Percentiles rank a stretch among this genome's conserved stretches.
Conservation (phyloP, 2,113 vertebrate genomes). For the Bos taurus region DNA sequence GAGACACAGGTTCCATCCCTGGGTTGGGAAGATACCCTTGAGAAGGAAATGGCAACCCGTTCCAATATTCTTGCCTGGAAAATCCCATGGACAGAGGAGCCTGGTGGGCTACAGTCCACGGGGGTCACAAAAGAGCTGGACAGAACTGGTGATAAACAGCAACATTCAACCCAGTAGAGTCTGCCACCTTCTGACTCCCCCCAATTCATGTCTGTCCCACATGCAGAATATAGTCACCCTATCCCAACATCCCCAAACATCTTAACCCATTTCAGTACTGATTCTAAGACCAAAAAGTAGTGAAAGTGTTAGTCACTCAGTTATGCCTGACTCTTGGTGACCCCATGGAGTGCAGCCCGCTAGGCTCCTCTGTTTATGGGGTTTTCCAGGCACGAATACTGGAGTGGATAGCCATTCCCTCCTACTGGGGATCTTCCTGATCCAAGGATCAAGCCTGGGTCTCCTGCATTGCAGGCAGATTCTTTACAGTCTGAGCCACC, state of each 20-base stretch:
- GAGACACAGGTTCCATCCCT: background rate
- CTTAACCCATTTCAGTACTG: background rate
- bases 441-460: background rate
- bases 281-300: background rate
- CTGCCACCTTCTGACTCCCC: background rate
- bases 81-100: background rate
- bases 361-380: background rate
- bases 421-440: background rate
- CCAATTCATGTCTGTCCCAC: background rate
- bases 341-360: background rate
- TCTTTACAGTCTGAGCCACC: background rate
- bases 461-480: background rate
- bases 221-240: background rate
- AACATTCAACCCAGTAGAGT: background rate
- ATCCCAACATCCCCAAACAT: background rate
- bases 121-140: background rate
- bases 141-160: background rate
- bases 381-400: background rate
- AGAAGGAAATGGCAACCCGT: background rate
- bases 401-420: background rate
- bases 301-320: background rate
- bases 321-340: background rate
- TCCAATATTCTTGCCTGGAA: background rate
- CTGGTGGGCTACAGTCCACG: background rate
- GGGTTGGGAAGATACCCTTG: background rate